Evolutionary conservation across 2,888 invertebrate species (phyloP), one percentile per base, ranked within the genome.

Genomic region (Lumbricus terrestris): DNA sequence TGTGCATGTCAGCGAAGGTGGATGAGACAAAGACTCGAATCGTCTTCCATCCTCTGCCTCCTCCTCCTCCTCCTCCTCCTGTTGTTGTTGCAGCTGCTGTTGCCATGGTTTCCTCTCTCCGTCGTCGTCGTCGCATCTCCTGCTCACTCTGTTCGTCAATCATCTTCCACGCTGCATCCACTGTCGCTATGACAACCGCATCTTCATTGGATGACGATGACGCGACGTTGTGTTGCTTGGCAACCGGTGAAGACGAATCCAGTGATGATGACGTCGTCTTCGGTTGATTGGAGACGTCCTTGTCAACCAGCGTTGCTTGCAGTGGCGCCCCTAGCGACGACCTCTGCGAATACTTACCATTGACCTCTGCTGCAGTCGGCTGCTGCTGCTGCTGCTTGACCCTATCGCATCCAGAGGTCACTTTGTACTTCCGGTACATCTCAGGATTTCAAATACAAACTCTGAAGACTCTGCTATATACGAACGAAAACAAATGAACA

Each of bases 1-100:
- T 93, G 92, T 93, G 94, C 91, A 95, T 95, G 92, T 95, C 95
- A 88, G 93, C 94, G 92, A 95, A 95, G 40, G 95, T 95, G 90
- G 94, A 94, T 4, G 94, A 95, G 6, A 95, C 94, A 93, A 95
- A 95, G 29, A 95, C 92, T 40, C 94, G 92, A 13, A 94, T 93
- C 90, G 93, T 93, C 89, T 93, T 93, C 94, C 94, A 94, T 82
- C 93, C 89, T 29, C 33, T 20, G 29, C 1, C 29, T 16, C 18
- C 20, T 35, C 15, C 35, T 35, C 6, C 37, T 18, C 1, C 23
- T 88, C 11, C 38, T 29, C 0, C 23, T 34, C 6, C 37, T 42
- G 37, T 16, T 20, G 29, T 29, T 40, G 23, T 6, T 40, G 29
- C 8, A 23, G 33, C 33, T 34, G 34, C 18, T 33, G 29, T 16